Conservation (phyloP, 2,113 vertebrate genomes). For the Cryptomyrus ogoouensis region DNA sequence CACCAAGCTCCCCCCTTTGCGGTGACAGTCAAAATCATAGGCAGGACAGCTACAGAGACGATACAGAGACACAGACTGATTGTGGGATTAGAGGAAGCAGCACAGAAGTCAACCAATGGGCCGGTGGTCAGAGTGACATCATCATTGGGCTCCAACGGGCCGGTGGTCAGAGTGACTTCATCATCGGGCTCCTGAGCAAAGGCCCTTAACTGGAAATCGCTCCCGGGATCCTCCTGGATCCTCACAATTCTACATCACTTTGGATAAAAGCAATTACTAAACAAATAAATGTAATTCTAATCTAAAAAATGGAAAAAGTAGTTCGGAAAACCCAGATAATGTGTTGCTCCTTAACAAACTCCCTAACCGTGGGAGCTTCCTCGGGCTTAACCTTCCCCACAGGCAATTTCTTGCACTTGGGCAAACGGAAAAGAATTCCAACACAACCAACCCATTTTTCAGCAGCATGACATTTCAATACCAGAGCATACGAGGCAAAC, state of each 20-base stretch:
- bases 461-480: not conserved
- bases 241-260: not conserved
- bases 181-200: not conserved
- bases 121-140: not conserved
- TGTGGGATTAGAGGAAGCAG: not conserved
- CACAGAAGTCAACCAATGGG: not conserved
- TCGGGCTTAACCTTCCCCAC: not conserved
- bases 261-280: not conserved
- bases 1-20: not conserved
- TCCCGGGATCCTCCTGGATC: not conserved
- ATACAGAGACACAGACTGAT: not conserved
- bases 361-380: conserved; percentile 24
- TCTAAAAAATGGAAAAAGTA: not conserved
- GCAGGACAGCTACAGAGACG: not conserved
- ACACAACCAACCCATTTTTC: not conserved
- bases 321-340: conserved; percentile 14
- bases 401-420: conserved; percentile 33
- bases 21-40: not conserved
- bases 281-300: not conserved
- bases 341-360: conserved; percentile 4
- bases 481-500: not conserved
- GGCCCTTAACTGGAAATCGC: not conserved
- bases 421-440: not conserved
- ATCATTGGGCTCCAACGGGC: not conserved
- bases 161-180: too few relatives aligned